Percentiles rank a stretch among this genome's conserved stretches.
Conservation (phyloP, 2,113 vertebrate species). For the Amblyopsis rosae region DNA sequence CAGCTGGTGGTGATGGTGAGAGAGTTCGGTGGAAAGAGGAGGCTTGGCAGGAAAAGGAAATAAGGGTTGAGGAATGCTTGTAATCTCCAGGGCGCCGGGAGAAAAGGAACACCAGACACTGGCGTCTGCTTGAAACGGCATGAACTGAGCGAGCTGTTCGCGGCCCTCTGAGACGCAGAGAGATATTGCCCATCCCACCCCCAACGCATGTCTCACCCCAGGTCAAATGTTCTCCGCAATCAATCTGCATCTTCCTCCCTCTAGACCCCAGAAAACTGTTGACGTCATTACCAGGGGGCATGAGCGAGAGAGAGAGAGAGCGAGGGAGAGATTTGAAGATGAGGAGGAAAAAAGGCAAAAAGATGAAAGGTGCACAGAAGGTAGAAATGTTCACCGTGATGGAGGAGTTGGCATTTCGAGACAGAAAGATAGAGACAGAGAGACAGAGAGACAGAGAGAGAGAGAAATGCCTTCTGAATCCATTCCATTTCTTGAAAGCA, state of each 20-base stretch:
- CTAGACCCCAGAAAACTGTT: not conserved
- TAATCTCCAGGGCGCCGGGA: not conserved
- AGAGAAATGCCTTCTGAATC: not conserved
- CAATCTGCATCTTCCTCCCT: conserved; percentile 42
- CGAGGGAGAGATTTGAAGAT: conserved; percentile 35
- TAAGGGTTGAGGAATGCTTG: not conserved
- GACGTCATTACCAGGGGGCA: not conserved
- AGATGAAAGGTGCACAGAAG: conserved; percentile 30
- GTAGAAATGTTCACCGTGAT: conserved; percentile 5
- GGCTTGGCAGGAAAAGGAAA: conserved; percentile 4
- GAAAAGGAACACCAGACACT: conserved; percentile 12
- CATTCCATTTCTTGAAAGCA: not conserved
- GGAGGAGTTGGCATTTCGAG: conserved; percentile 20
- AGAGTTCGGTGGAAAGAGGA: conserved; percentile 7
- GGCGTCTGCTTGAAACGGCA: not conserved
- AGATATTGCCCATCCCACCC: conserved; percentile 10
- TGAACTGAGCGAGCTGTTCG: conserved; percentile 15
- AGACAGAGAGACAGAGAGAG: not conserved
- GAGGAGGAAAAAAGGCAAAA: conserved; percentile 27
- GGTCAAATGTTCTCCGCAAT: conserved; percentile 50
- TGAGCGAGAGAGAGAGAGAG: conserved; percentile 22
- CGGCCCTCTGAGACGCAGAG: not conserved
- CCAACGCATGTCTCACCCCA: conserved; percentile 25
- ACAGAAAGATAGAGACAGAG: not conserved
- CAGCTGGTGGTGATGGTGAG: conserved; percentile 1